Evolutionary conservation across 2,797 vertebrate species (phyloP).

Genomic region (Nannoperca australis): DNA sequence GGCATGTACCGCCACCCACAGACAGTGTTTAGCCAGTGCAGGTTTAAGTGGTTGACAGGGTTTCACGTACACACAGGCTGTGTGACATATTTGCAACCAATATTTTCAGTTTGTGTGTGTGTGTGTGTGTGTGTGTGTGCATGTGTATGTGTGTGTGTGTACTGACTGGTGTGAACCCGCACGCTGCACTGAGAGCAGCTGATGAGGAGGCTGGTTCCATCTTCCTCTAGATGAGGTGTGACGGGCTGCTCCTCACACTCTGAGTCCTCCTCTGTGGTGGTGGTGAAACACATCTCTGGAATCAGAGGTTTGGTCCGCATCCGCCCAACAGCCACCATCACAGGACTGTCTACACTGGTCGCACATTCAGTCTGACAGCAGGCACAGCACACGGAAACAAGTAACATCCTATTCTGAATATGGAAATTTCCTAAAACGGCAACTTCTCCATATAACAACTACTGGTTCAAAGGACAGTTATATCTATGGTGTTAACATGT

Average conservation of each 20-base stretch:
- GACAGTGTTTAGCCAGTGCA: background rate
- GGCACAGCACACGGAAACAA: constrained; percentile 10
- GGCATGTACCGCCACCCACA: background rate
- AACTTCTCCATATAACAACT: background rate
- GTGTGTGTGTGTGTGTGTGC: no score
- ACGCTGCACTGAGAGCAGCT: constrained; percentile 93
- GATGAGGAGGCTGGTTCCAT: constrained; percentile 94
- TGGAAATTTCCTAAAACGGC: background rate
- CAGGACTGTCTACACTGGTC: constrained; percentile 75
- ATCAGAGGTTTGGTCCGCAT: constrained; percentile 92
- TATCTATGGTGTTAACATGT: no score
- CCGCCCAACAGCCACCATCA: constrained; percentile 71
- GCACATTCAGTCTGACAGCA: constrained; percentile 87
- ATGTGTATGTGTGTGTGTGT: background rate
- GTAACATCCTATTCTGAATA: background rate
- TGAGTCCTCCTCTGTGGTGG: constrained; percentile 89
- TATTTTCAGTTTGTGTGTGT: background rate
- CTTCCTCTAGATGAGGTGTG: constrained; percentile 90
- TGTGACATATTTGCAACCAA: background rate
- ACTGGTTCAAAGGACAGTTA: background rate
- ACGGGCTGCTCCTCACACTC: constrained; percentile 87
- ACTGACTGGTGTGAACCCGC: constrained; percentile 96
- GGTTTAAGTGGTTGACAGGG: background rate
- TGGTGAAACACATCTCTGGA: constrained; percentile 96
- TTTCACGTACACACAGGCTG: background rate